Evolutionary conservation across 2,888 invertebrate genomes (phyloP).

Genomic region (Margaritifera margaritifera): DNA sequence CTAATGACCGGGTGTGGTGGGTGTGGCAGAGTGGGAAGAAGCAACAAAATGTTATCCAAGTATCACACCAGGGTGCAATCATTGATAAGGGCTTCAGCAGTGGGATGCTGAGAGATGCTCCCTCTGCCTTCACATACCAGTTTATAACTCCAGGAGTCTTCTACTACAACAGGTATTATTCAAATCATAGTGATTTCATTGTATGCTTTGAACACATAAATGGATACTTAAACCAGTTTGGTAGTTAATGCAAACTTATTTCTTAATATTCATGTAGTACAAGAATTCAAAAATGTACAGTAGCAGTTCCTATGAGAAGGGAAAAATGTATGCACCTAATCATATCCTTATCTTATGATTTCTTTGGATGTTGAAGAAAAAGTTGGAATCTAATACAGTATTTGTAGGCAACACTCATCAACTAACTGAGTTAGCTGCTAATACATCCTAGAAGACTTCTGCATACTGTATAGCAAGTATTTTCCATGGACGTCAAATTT

Average conservation of each 20-base stretch:
- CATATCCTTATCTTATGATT: too few relatives aligned
- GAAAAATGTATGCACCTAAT: too few relatives aligned
- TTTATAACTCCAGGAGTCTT: conserved; percentile 69
- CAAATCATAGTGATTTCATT: background rate
- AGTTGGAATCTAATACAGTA: too few relatives aligned
- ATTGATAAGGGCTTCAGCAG: conserved; percentile 71
- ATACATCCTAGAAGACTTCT: too few relatives aligned
- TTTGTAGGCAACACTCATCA: too few relatives aligned
- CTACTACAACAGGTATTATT: conserved; percentile 65
- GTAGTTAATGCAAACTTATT: conserved; percentile 2
- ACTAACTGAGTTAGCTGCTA: too few relatives aligned
- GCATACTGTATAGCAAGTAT: too few relatives aligned
- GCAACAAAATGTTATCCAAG: conserved; percentile 72
- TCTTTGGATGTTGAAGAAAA: too few relatives aligned
- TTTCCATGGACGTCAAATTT: too few relatives aligned
- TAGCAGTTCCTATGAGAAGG: too few relatives aligned
- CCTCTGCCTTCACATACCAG: conserved; percentile 71
- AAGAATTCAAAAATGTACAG: too few relatives aligned
- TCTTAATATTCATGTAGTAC: background rate
- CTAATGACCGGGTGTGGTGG: conserved; percentile 73
- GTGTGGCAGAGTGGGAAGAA: conserved; percentile 72
- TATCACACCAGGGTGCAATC: conserved; percentile 67
- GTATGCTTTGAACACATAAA: background rate
- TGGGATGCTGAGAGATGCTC: conserved; percentile 67
- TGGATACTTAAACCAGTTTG: too few relatives aligned